These are phyloP conservation scores for Pygoscelis adeliae DNA, from an alignment of 2,113 vertebrate genomes.

Conservation along the genomic window DNA sequence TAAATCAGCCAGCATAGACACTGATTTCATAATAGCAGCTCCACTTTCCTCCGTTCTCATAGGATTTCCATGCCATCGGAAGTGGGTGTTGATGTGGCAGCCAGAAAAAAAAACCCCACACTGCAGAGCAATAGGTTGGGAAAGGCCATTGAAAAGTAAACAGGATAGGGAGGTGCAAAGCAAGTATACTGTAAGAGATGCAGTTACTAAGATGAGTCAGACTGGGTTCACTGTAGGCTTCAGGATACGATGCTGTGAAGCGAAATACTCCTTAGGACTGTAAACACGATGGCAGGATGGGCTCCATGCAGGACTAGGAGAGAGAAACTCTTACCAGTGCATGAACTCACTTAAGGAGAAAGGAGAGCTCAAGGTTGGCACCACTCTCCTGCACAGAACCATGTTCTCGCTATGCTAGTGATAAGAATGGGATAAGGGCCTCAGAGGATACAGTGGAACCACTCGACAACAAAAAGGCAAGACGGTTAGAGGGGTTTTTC, in stretches of 20 bases:
- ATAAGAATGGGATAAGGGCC: not conserved
- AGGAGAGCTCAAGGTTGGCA: not conserved
- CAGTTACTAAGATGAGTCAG: not conserved
- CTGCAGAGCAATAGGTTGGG: not conserved
- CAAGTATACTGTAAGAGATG: not conserved
- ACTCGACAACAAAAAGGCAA: not conserved
- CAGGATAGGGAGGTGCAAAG: not conserved
- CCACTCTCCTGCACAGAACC: accelerated
- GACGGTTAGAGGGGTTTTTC: not conserved
- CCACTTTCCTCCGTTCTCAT: not conserved
- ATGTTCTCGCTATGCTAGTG: too few relatives aligned
- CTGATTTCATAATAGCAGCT: not conserved
- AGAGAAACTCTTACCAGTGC: not conserved
- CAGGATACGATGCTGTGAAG: accelerated
- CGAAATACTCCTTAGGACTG: not conserved
- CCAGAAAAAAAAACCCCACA: not conserved
- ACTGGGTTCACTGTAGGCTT: not conserved
- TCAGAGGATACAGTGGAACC: not conserved
- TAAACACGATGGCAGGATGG: accelerated
- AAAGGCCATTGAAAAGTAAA: accelerated
- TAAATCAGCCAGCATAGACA: not conserved
- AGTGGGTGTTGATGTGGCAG: not conserved
- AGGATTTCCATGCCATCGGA: not conserved
- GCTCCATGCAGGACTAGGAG: not conserved
- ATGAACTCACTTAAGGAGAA: not conserved